Conservation (phyloP, 2,113 vertebrate genomes). For the Progne subis region DNA sequence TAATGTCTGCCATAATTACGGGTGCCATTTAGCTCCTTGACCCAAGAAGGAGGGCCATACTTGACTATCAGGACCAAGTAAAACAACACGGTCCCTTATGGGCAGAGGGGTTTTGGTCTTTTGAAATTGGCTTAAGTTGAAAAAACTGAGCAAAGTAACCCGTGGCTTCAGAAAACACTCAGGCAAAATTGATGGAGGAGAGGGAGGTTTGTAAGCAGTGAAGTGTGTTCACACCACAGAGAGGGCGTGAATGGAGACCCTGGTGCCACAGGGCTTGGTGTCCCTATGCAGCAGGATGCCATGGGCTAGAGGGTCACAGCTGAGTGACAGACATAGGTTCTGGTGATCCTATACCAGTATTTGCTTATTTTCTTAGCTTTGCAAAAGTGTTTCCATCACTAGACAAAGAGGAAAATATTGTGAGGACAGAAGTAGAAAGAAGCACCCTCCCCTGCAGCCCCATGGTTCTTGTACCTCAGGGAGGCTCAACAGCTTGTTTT, state of each 20-base stretch:
- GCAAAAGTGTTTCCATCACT: background rate
- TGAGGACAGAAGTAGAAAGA: background rate
- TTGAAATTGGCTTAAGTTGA: background rate
- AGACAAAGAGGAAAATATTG: background rate
- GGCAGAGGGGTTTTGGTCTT: background rate
- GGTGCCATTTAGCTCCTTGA: background rate
- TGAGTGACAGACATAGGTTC: accelerated
- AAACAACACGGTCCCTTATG: background rate
- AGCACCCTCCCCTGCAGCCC: background rate
- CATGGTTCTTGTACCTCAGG: background rate
- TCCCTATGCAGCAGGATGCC: background rate
- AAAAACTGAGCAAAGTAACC: background rate
- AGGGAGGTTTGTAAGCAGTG: background rate
- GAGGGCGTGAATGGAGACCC: too few relatives aligned
- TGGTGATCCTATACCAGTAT: background rate
- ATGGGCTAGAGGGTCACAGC: background rate
- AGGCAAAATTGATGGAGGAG: background rate
- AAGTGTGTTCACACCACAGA: accelerated
- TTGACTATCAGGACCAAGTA: background rate
- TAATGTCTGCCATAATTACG: background rate
- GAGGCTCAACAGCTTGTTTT: background rate
- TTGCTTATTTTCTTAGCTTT: background rate
- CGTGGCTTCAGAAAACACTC: background rate
- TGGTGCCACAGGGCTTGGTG: background rate
- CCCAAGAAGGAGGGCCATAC: background rate